Evolutionary conservation across 2,113 vertebrate genomes (phyloP).

Genomic region (Seriola aureovittata): DNA sequence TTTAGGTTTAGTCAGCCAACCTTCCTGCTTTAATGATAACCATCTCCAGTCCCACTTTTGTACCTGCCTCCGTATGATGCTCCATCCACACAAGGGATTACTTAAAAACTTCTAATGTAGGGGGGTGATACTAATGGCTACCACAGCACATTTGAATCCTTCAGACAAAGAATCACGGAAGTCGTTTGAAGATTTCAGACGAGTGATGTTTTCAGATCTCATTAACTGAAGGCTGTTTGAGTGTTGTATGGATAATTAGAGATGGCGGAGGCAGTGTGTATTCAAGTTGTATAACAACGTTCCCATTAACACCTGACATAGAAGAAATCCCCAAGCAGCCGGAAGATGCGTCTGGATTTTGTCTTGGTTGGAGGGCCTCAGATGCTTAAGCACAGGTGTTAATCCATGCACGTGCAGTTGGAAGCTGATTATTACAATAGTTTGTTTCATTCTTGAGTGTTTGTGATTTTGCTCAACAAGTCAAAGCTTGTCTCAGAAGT

Average conservation of each 20-base stretch:
- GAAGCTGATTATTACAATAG: constrained; percentile 51
- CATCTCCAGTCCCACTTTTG: constrained; percentile 35
- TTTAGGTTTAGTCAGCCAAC: constrained; percentile 32
- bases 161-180: constrained; percentile 69
- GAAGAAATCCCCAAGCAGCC: constrained; percentile 73
- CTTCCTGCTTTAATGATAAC: constrained; percentile 43
- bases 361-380: constrained; percentile 70
- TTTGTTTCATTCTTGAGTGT: constrained; percentile 31
- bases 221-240: constrained; percentile 80
- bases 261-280: constrained; percentile 68
- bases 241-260: constrained; percentile 80
- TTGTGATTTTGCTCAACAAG: constrained; percentile 59
- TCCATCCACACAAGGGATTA: constrained; percentile 45
- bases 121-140: constrained; percentile 60
- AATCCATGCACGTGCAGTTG: constrained; percentile 49
- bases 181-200: constrained; percentile 76
- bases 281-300: constrained; percentile 72
- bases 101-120: constrained; percentile 55
- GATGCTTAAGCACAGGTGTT: constrained; percentile 71
- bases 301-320: constrained; percentile 80
- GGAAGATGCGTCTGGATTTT: constrained; percentile 73
- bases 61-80: constrained; percentile 44
- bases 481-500: constrained; percentile 49
- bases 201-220: constrained; percentile 80
- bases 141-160: constrained; percentile 64